These are phyloP conservation scores for Felis chaus DNA, from an alignment of 2,113 vertebrate genomes.

Conservation along the genomic window DNA sequence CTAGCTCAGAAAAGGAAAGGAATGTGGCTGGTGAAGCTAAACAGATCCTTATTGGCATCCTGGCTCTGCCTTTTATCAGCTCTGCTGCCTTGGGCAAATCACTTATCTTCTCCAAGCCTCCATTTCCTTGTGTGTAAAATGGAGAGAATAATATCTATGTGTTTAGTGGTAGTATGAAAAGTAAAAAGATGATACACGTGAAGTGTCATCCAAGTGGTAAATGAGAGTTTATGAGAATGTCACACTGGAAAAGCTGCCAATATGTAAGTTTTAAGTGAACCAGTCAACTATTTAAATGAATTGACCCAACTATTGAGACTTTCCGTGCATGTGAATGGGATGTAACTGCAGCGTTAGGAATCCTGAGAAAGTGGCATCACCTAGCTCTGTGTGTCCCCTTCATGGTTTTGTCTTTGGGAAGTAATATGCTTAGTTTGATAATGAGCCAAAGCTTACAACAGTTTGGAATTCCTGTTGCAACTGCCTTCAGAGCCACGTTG, in stretches of 20 bases:
- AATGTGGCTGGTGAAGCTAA: background rate
- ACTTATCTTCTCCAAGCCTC: background rate
- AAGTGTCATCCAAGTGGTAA: slow-evolving; percentile 32
- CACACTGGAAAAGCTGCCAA: slow-evolving; percentile 15
- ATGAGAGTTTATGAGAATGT: slow-evolving; percentile 18
- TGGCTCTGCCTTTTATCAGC: background rate
- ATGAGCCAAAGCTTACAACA: background rate
- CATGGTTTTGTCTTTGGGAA: slow-evolving; percentile 2
- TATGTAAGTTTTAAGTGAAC: slow-evolving; percentile 30
- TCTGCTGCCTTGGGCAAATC: background rate
- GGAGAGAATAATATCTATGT: background rate
- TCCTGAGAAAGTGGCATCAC: background rate
- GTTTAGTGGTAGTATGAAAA: slow-evolving; percentile 38
- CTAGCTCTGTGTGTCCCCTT: background rate
- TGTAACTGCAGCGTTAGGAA: background rate
- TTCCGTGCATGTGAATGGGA: background rate
- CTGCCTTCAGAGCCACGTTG: background rate
- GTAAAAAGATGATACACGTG: slow-evolving; percentile 2
- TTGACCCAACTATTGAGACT: slow-evolving; percentile 14
- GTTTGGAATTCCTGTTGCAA: background rate
- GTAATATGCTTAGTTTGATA: background rate
- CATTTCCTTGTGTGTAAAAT: slow-evolving; percentile 13
- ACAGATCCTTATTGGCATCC: background rate
- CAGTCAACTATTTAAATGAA: slow-evolving; percentile 32
- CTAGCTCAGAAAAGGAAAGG: slow-evolving; percentile 25